Base-by-base conservation (phyloP, 2,888 invertebrate species). In the Volucella inflata region DNA sequence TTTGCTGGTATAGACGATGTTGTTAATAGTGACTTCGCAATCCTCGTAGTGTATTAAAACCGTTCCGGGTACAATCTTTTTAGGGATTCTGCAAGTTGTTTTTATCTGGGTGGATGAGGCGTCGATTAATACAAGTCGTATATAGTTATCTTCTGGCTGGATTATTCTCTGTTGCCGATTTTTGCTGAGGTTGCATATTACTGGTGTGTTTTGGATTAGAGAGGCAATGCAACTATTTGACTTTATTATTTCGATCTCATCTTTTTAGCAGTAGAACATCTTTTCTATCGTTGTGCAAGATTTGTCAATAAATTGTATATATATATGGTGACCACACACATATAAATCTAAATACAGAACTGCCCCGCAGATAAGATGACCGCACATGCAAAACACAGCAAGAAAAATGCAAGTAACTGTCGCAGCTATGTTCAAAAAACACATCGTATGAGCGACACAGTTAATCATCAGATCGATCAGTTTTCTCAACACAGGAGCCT, bases 121-220 rank as follows among this genome's bases (percentile, higher is more conserved):
- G 36, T 64, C 14, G 30, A 64, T 65, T n/a, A 65, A 11, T 11
- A 65, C 16, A n/a, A 65, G n/a, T n/a, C n/a, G n/a, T n/a, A n/a
- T 65, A 38, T 30, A 65, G 12, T 65, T 38, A 6, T 51, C 65
- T 51, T 65, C 51, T 8, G 65, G 42, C 21, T 65, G 51, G 30
- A 21, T 12, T 9, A 65, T 65, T 50, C 17, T 40, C 51, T 65
- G 65, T 3, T 21, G 65, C 9, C 38, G 17, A 21, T 65, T 17
- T 65, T 51, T 21, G n/a, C 40, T 51, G 2, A 40, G 9, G 40
- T 42, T 17, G 8, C 64, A 64, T 12, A 50, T 64, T 50, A 38
- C 38, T 11, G 48, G 44, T 64, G 12, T 48, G 38, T 16, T 64
- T 12, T 14, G 12, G 11, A 36, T 55, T n/a, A 55, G 57, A 9